Conservation (phyloP, 2,797 vertebrate species). For the Ctenosaura bakeri region DNA sequence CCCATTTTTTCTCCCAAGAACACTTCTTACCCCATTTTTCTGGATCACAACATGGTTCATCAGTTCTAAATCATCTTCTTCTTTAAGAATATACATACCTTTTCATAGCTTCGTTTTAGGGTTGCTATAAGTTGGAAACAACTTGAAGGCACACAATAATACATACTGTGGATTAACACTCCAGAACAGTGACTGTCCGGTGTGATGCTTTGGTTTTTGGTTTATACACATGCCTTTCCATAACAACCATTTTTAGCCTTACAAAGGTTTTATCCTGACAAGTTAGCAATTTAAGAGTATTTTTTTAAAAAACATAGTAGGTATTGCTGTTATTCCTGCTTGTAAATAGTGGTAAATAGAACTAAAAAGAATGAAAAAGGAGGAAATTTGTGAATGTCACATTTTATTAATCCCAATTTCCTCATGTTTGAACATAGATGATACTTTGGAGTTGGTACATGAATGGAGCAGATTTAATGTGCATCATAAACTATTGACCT, state of each 20-base stretch:
- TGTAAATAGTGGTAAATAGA: neutral
- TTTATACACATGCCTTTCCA: neutral
- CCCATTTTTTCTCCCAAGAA: neutral
- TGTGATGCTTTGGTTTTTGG: neutral
- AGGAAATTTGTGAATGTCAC: neutral
- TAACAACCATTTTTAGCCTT: neutral
- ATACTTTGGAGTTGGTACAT: neutral
- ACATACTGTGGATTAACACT: neutral
- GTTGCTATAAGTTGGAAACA: too few relatives aligned
- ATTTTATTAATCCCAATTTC: neutral
- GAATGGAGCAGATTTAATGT: neutral
- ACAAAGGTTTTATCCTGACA: neutral
- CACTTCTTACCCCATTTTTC: neutral
- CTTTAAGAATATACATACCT: neutral
- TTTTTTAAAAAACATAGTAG: neutral
- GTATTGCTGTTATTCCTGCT: neutral
- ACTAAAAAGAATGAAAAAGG: neutral
- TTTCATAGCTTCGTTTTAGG: too few relatives aligned
- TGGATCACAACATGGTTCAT: neutral
- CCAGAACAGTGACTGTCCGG: neutral
- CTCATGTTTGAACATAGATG: neutral
- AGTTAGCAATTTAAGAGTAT: neutral
- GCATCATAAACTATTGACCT: neutral
- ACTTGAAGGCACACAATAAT: neutral
- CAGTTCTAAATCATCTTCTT: neutral